These are phyloP conservation scores for Apamea monoglypha DNA, from an alignment of 2,888 invertebrate genomes.

Conservation along the genomic window DNA sequence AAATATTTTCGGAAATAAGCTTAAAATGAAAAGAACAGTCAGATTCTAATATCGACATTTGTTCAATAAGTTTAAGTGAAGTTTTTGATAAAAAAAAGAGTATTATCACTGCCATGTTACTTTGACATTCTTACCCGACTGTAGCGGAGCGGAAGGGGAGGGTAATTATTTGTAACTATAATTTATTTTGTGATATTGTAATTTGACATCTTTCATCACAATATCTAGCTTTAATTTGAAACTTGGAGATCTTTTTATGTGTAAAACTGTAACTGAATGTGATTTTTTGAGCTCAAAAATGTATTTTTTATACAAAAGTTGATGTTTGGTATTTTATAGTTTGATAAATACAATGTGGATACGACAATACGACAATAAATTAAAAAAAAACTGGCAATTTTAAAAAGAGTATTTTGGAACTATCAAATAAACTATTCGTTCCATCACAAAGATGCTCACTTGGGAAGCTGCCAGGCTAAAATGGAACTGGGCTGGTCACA, in stretches of 20 bases:
- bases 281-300: slow-evolving; percentile 57
- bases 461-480: no score
- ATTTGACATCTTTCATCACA: slow-evolving; percentile 8
- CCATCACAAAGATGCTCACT: no score
- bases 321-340: slow-evolving; percentile 20
- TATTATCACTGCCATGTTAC: slow-evolving; percentile 48
- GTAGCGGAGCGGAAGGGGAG: not conserved
- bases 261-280: slow-evolving; percentile 38
- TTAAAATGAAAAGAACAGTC: not conserved
- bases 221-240: slow-evolving; percentile 38
- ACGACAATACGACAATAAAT: not conserved
- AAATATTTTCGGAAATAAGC: not conserved
- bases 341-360: not conserved
- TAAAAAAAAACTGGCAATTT: not conserved
- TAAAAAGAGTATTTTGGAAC: not conserved
- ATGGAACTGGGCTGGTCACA: no score
- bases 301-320: slow-evolving; percentile 36
- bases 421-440: not conserved
- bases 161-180: not conserved
- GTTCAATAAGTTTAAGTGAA: not conserved
- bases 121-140: not conserved
- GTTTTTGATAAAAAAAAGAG: not conserved
- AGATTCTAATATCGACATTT: not conserved
- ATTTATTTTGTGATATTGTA: slow-evolving; percentile 34
- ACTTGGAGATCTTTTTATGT: not conserved